Evolutionary conservation across 2,888 invertebrate species (phyloP), one percentile per base, ranked within the genome.

Genomic region (Andricus curvator): DNA sequence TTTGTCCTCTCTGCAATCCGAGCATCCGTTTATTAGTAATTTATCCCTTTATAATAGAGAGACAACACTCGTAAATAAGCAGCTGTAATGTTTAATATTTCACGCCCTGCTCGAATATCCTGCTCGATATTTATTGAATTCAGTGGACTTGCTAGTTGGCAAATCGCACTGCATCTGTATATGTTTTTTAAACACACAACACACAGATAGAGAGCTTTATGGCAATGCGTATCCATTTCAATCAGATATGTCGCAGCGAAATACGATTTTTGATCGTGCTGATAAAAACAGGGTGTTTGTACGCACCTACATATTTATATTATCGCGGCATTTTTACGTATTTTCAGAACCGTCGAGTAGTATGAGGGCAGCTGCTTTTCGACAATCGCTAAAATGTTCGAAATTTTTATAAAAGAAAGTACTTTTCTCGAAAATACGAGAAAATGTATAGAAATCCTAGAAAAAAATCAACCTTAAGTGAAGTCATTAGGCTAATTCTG

Each of bases 121-220:
- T n/a, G 56, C 33, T 74, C 56, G 56, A 60, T 74, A 74, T 74
- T 74, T 74, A 74, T 74, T 74, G 56, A 74, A 74, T 74, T 70
- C 25, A 70, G 29, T 51, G 48, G 25, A 70, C 51, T 70, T 48
- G 17, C 51, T 29, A 70, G 29, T 51, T 70, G 29, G 48, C 22
- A 44, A 70, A 70, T 51, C 70, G n/a, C n/a, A 4, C 17, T 44
- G 68, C 15, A 48, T 15, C 74, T 60, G 74, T 4, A 37, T 56
- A 37, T 56, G 33, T 1, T 33, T 33, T 74, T 74, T 48, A 68
- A 68, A 29, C 67, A 67, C 41, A 67, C 22, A 44, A 68, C 22
- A 64, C 15, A 64, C 64, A 64, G 22, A 9, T 64, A 22, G 1
- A 17, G 17, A 64, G 25, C 29, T 64, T 74, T 74, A 74, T 74